phyloP scores from a whole-genome alignment of 2,113 vertebrate species.

The Copsychus sechellarum region DNA sequence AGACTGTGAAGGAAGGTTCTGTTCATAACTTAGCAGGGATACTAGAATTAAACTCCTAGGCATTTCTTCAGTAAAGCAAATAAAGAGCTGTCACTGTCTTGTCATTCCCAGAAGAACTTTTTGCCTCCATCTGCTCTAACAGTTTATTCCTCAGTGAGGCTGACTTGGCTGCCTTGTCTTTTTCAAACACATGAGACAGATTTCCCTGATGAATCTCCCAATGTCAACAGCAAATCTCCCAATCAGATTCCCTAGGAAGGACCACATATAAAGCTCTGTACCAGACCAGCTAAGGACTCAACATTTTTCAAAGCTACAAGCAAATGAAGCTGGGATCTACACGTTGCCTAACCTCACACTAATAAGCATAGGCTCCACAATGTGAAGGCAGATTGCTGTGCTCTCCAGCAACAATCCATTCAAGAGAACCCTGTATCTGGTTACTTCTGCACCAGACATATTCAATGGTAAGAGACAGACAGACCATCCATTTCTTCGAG shows the following conservation, averaged over 20 bases:
- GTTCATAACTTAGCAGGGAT: not conserved
- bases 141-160: not conserved
- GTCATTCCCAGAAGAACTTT: not conserved
- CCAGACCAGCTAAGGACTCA: not conserved
- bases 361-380: not conserved
- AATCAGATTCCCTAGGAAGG: not conserved
- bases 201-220: not conserved
- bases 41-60: not conserved
- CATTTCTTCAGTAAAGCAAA: not conserved
- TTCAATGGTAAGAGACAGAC: not conserved
- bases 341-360: rapidly evolving
- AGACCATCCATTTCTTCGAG: not conserved
- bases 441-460: not conserved
- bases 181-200: not conserved
- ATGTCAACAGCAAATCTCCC: not conserved
- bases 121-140: not conserved
- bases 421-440: not conserved
- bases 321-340: not conserved
- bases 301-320: not conserved
- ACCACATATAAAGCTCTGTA: not conserved
- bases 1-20: conserved; percentile 11
- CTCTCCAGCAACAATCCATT: not conserved
- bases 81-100: not conserved
- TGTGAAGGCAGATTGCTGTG: not conserved
- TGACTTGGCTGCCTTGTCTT: not conserved